Conservation (phyloP, 2,888 invertebrate genomes). For the Phaonia tiefii region DNA sequence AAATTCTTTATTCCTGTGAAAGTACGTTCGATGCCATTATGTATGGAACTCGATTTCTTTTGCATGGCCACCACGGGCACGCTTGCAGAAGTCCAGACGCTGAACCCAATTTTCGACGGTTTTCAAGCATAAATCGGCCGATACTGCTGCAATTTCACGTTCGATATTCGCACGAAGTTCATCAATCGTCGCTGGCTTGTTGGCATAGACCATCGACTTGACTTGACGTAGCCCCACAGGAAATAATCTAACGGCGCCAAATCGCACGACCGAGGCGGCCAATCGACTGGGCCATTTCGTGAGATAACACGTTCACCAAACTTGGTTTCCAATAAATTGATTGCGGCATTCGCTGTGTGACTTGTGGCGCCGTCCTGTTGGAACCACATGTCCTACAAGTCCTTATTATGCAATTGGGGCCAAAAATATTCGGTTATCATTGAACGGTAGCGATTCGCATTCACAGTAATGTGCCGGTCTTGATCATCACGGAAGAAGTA, state of each 20-base stretch:
- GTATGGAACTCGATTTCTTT: not conserved
- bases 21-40: not conserved
- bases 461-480: too few relatives aligned
- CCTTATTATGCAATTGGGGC: not conserved
- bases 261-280: conserved; percentile 1
- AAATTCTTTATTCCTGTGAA: not conserved
- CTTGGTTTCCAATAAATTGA: not conserved
- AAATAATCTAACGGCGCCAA: not conserved
- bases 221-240: not conserved
- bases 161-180: not conserved
- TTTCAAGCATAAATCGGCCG: not conserved
- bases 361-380: not conserved
- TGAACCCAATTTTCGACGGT: not conserved
- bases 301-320: not conserved
- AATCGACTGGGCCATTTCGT: not conserved
- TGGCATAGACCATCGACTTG: not conserved
- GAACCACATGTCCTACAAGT: not conserved
- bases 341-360: not conserved
- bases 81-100: not conserved
- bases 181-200: not conserved
- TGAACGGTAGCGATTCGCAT: too few relatives aligned
- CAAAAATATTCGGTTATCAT: too few relatives aligned
- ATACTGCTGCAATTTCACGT: not conserved
- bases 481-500: too few relatives aligned
- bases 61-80: not conserved